Evolutionary conservation across 1,140 invertebrate species (phyloP).

Genomic region (Phymorhynchus buccinoides): DNA sequence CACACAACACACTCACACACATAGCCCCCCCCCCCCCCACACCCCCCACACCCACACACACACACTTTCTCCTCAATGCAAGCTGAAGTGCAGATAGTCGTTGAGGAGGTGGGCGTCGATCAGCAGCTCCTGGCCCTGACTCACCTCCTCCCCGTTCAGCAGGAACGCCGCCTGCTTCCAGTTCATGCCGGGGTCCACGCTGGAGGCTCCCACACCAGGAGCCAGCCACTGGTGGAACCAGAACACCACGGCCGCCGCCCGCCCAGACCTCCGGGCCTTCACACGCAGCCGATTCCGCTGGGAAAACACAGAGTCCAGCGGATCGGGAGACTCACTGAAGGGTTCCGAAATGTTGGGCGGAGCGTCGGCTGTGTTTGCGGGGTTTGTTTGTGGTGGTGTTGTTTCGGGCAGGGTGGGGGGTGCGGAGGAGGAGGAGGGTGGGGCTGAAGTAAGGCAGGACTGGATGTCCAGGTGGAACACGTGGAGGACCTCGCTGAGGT

Average conservation of each 20-base stretch:
- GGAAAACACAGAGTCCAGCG: constrained; percentile 39
- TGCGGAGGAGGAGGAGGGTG: constrained; percentile 38
- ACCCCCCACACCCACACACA: background rate
- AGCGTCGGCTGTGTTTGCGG: background rate
- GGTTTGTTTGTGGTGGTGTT: too few relatives aligned
- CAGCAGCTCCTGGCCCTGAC: constrained; percentile 48
- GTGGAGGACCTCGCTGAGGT: constrained; percentile 59
- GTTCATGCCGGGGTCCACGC: constrained; percentile 56
- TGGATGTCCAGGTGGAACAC: constrained; percentile 60
- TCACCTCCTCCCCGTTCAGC: constrained; percentile 46
- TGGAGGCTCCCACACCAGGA: constrained; percentile 54
- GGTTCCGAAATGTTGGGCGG: background rate
- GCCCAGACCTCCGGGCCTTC: constrained; percentile 51
- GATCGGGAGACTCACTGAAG: background rate
- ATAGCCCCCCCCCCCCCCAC: too few relatives aligned
- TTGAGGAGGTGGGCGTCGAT: constrained; percentile 54
- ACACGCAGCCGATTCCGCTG: constrained; percentile 50
- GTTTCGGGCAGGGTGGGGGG: background rate
- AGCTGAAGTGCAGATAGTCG: constrained; percentile 56
- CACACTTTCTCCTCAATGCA: background rate
- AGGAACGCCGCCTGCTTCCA: constrained; percentile 69
- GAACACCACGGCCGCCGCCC: constrained; percentile 63
- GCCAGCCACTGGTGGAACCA: constrained; percentile 66
- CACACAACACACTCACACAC: too few relatives aligned
- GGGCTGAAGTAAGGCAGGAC: constrained; percentile 41